Base-by-base conservation (phyloP, 2,797 vertebrate species). In the Ficedula albicollis region DNA sequence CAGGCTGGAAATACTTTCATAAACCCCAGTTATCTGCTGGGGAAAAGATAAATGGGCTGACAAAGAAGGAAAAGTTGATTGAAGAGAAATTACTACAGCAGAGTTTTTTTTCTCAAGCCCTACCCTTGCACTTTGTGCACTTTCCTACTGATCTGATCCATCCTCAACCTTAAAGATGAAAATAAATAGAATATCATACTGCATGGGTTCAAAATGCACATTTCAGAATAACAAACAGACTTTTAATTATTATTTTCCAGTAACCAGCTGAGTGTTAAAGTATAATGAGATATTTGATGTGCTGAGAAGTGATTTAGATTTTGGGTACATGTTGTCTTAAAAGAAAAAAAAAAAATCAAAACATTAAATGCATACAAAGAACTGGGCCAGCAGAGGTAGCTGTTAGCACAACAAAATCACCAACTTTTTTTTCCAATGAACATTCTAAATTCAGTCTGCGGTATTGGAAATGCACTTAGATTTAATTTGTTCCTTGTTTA, bases 341-440 rank as follows among this genome's bases (percentile, higher is more conserved):
- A 86, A 68, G 3, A 38, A 14, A 38, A 14, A 67, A 80, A 51
- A 56, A 54, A 34, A 5, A 10, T 6, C 36, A 49, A 66, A 67
- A 36, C 9, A 46, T 56, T 52, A 74, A 43, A 48, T 69, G n/a
- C n/a, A 30, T 46, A 9, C 15, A 55, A 63, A 34, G 48, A 92
- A 38, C 14, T 18, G 18, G 30, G n/a, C 68, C 93, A 95, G 92
- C 73, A 97, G 95, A 94, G 79, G 87, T 75, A 89, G 87, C 93
- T 96, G 82, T 90, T 81, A 59, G 38, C 56, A 91, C 48, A 74
- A 69, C 16, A 89, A 70, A 92, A 69, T 56, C 56, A 39, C 69
- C 25, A 90, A 52, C 36, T 34, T 38, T 38, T 38, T 43, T 80
- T 32, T 30, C 8, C 19, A n/a, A 3, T 38, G 6, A 55, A 22